Conservation (phyloP, 2,113 vertebrate genomes). For the Orthonyx spaldingii region DNA sequence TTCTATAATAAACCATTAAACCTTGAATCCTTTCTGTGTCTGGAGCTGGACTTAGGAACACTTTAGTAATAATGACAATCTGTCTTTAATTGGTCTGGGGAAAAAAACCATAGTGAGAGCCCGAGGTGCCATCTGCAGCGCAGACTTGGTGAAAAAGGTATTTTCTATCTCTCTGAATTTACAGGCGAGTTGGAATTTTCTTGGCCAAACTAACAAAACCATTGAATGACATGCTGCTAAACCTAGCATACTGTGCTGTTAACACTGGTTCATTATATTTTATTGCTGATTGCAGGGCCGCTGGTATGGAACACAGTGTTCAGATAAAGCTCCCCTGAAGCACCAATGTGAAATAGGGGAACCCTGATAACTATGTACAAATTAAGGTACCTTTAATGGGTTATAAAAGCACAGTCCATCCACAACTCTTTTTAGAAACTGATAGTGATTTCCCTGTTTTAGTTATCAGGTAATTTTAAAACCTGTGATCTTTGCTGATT, state of each 20-base stretch:
- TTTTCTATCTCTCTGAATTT: not conserved
- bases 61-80: not conserved
- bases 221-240: not conserved
- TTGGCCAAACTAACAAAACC: not conserved
- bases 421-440: not conserved
- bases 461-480: not conserved
- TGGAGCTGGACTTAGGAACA: not conserved
- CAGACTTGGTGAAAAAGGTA: not conserved
- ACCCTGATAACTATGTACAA: not conserved
- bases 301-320: conserved; percentile 2
- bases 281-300: not conserved
- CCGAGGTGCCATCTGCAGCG: not conserved
- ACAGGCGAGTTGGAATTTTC: not conserved
- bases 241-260: not conserved
- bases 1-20: not conserved
- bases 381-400: conserved; percentile 9
- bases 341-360: not conserved
- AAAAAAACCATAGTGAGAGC: not conserved
- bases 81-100: not conserved
- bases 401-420: conserved; percentile 10
- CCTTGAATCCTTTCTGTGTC: not conserved
- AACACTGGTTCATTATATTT: not conserved
- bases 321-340: conserved; percentile 36
- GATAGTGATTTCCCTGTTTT: not conserved
- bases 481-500: not conserved